Evolutionary conservation across 2,797 vertebrate species (phyloP).

Genomic region (Clarias platycephalus): DNA sequence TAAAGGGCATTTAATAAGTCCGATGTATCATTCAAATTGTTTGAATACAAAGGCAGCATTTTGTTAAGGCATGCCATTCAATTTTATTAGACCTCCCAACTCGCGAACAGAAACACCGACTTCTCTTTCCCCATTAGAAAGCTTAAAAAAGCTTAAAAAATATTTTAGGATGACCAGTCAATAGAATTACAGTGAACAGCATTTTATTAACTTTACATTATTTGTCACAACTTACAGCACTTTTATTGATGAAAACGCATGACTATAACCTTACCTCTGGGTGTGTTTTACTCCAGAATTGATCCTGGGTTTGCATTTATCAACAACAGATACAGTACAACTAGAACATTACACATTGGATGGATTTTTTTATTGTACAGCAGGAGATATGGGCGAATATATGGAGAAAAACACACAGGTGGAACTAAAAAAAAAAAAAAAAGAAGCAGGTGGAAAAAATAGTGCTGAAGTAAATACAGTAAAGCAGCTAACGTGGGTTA

Average conservation of each 20-base stretch:
- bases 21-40: background rate
- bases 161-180: background rate
- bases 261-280: constrained; percentile 79
- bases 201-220: background rate
- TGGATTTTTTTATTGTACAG: constrained; percentile 17
- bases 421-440: background rate
- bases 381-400: constrained; percentile 15
- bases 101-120: background rate
- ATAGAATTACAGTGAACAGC: background rate
- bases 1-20: background rate
- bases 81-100: background rate
- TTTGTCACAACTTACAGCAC: background rate
- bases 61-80: background rate
- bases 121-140: constrained; percentile 6
- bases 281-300: constrained; percentile 82
- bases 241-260: constrained; percentile 30
- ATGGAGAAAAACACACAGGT: constrained; percentile 37
- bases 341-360: constrained; percentile 47
- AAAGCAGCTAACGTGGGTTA: background rate
- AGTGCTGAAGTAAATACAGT: background rate
- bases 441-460: background rate
- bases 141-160: background rate
- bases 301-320: constrained; percentile 82
- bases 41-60: constrained; percentile 12
- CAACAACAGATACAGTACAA: constrained; percentile 68